Base-by-base conservation (phyloP, 2,797 vertebrate species). In the Coregonus ussuriensis region DNA sequence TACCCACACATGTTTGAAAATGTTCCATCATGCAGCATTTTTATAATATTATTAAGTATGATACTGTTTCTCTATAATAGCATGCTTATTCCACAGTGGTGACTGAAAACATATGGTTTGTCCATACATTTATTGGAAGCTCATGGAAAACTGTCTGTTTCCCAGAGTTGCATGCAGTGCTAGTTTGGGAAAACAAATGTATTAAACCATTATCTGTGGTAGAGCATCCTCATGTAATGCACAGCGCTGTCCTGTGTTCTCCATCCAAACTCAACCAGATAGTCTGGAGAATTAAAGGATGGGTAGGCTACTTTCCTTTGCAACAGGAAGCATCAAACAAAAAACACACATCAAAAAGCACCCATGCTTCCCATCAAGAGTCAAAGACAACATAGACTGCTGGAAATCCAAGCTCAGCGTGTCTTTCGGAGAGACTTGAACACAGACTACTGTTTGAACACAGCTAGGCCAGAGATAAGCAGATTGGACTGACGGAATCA, bases 391-490 rank as follows among this genome's bases (percentile, higher is more conserved):
- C 13, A 16, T 16, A 33, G 66, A 35, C 14, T 37, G 6, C 31
- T 68, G 41, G 11, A 25, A 25, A 52, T 51, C 13, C 31, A 29
- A 51, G 18, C n/a, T 41, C n/a, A 52, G 21, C 6, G 13, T 25
- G 5, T 29, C 5, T 52, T 52, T 15, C 6, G n/a, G 37, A 51
- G 13, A 25, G 3, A 71, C 11, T 18, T 35, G 35, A 47, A 14
- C 70, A 31, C 5, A 18, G 25, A 51, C 25, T 66, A 29, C 29
- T 33, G 63, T 66, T 66, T 66, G 29, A 66, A 33, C 11, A 13
- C 21, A 33, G 29, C 63, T 66, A 66, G 63, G 31, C 63, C 86
- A 89, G 83, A 86, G 87, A 91, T 89, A 87, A 84, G 81, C 77
- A 65, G 33, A 80, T 4, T 41, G 56, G 80, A 77, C 74, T 77